These are phyloP conservation scores for Mythimna loreyi DNA, from an alignment of 2,888 invertebrate species.

Conservation along the genomic window DNA sequence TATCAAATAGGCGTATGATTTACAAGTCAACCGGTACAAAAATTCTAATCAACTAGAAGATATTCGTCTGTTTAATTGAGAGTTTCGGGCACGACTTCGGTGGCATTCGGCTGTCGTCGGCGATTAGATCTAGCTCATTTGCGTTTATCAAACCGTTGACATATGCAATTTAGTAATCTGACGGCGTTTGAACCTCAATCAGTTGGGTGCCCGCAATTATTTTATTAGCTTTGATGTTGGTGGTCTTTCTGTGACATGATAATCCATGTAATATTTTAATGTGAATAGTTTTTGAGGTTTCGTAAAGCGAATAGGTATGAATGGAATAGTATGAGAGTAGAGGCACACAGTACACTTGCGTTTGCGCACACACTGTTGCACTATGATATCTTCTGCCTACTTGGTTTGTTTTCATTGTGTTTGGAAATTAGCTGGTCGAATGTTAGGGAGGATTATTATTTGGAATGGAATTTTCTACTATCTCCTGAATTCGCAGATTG, in stretches of 20 bases:
- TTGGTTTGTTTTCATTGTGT: background rate
- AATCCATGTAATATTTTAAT: conserved; percentile 35
- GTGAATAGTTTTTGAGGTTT: conserved; percentile 8
- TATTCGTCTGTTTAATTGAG: conserved; percentile 61
- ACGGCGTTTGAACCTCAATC: conserved; percentile 64
- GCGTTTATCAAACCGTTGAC: conserved; percentile 74
- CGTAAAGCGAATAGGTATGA: conserved; percentile 2
- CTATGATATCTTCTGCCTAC: background rate
- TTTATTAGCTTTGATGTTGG: conserved; percentile 64
- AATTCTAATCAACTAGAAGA: conserved; percentile 49
- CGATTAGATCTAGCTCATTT: conserved; percentile 71
- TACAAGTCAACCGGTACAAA: conserved; percentile 49
- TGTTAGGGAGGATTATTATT: background rate
- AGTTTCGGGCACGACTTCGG: conserved; percentile 67
- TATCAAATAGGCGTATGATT: conserved; percentile 52
- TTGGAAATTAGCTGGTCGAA: background rate
- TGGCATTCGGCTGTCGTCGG: conserved; percentile 73
- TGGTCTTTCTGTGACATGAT: conserved; percentile 56
- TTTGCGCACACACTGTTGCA: background rate
- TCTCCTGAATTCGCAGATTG: background rate
- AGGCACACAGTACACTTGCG: background rate
- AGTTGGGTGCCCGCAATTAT: conserved; percentile 64
- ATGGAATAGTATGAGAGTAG: background rate
- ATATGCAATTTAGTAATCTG: conserved; percentile 71
- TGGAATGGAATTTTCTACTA: background rate